These are phyloP conservation scores for Thryonomys swinderianus DNA, from an alignment of 2,113 vertebrate genomes.

Conservation along the genomic window DNA sequence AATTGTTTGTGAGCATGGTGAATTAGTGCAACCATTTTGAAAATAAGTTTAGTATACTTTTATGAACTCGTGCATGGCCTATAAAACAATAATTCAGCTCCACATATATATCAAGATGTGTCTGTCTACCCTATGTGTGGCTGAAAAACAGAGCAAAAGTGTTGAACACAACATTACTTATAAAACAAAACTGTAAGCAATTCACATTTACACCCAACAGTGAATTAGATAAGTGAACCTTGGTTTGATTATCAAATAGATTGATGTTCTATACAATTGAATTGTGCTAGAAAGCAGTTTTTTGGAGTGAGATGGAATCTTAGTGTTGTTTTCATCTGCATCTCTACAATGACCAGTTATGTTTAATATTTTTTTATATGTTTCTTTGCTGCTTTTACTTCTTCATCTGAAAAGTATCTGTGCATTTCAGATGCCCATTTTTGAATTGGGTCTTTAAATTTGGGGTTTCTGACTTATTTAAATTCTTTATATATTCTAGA, in stretches of 20 bases:
- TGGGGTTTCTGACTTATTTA: too few species aligned
- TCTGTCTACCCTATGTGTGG: not conserved
- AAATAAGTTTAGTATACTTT: not conserved
- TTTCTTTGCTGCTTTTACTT: too few species aligned
- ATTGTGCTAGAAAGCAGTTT: too few species aligned
- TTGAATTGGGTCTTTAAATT: too few species aligned
- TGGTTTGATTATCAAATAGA: not conserved
- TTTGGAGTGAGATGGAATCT: too few species aligned
- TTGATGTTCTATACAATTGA: not conserved
- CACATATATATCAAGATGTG: not conserved
- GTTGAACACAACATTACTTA: not conserved
- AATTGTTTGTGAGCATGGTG: not conserved
- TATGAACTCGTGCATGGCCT: not conserved
- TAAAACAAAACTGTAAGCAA: not conserved
- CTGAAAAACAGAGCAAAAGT: not conserved
- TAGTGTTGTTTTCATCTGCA: too few species aligned
- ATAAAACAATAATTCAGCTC: not conserved
- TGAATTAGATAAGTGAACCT: not conserved
- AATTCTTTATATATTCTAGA: too few species aligned
- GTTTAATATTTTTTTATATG: too few species aligned
- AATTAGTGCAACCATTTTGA: not conserved
- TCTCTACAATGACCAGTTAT: too few species aligned
- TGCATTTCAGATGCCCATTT: too few species aligned
- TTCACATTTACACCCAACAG: not conserved
- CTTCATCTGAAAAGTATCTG: too few species aligned